Evolutionary conservation across 2,888 invertebrate genomes (phyloP).

Genomic region (Mycogona germanica): DNA sequence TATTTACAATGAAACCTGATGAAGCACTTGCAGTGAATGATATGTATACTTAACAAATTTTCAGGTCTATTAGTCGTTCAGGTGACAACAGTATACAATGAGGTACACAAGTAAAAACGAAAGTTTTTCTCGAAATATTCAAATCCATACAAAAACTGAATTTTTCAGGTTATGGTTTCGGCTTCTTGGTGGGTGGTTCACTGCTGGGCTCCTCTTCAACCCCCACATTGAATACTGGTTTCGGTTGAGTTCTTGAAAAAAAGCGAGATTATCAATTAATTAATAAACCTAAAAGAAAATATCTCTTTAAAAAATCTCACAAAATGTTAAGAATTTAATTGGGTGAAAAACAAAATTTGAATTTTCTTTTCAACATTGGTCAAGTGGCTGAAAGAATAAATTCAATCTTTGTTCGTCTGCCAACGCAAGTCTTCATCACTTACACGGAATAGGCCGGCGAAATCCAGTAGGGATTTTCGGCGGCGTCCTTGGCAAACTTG

Average conservation of each 20-base stretch:
- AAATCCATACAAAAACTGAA: not conserved
- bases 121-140: not conserved
- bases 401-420: not conserved
- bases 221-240: constrained; percentile 53
- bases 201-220: constrained; percentile 28
- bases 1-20: too few species aligned
- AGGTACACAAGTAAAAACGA: too few species aligned
- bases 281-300: not conserved
- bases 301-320: not conserved
- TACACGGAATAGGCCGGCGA: constrained; percentile 71
- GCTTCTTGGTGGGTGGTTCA: constrained; percentile 33
- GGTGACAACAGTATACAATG: too few species aligned
- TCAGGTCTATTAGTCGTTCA: too few species aligned
- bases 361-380: too few species aligned
- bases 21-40: too few species aligned
- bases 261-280: constrained; percentile 9
- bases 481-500: constrained; percentile 88
- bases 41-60: too few species aligned
- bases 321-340: constrained; percentile 7
- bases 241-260: constrained; percentile 57
- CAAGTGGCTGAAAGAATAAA: not conserved
- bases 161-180: constrained; percentile 8
- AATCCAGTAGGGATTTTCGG: constrained; percentile 94
- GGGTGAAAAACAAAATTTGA: too few species aligned
- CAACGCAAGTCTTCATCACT: constrained; percentile 6